These are phyloP conservation scores for Triplophysa rosa DNA, from an alignment of 2,113 vertebrate genomes.

Conservation along the genomic window DNA sequence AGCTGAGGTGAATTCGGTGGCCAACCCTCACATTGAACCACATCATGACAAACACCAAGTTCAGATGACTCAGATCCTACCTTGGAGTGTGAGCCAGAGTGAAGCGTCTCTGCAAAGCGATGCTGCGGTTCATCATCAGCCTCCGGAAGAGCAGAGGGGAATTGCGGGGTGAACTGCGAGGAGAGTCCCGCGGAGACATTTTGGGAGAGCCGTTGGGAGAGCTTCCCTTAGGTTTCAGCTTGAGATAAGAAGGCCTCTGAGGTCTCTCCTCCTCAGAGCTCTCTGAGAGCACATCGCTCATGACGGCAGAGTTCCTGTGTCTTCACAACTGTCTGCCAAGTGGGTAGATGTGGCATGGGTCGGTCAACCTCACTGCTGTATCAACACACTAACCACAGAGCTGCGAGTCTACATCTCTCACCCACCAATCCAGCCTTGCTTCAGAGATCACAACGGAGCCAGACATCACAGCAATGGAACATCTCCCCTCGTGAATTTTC, in stretches of 20 bases:
- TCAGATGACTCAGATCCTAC: constrained; percentile 59
- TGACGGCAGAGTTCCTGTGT: constrained; percentile 42
- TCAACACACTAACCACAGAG: constrained; percentile 15
- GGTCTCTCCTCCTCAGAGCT: constrained; percentile 64
- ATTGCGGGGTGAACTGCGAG: constrained; percentile 63
- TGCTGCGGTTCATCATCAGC: constrained; percentile 82
- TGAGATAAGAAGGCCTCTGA: constrained; percentile 52
- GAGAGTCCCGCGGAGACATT: constrained; percentile 76
- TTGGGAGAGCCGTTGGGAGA: constrained; percentile 72
- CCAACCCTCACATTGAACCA: neutral
- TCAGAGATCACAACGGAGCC: constrained; percentile 54
- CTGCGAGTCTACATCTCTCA: constrained; percentile 21
- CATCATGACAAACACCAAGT: neutral
- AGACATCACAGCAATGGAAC: constrained; percentile 45
- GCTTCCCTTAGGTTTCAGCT: constrained; percentile 57
- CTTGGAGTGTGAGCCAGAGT: constrained; percentile 87
- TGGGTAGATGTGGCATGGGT: constrained; percentile 3
- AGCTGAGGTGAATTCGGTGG: neutral
- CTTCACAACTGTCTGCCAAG: constrained; percentile 1
- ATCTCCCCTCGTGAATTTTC: constrained; percentile 52
- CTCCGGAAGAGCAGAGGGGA: constrained; percentile 85
- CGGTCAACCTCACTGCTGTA: neutral
- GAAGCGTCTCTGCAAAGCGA: constrained; percentile 88
- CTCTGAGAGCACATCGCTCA: constrained; percentile 60
- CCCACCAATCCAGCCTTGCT: constrained; percentile 30